Conservation (phyloP, 2,888 invertebrate species). For the Neoitamus cyanurus region DNA sequence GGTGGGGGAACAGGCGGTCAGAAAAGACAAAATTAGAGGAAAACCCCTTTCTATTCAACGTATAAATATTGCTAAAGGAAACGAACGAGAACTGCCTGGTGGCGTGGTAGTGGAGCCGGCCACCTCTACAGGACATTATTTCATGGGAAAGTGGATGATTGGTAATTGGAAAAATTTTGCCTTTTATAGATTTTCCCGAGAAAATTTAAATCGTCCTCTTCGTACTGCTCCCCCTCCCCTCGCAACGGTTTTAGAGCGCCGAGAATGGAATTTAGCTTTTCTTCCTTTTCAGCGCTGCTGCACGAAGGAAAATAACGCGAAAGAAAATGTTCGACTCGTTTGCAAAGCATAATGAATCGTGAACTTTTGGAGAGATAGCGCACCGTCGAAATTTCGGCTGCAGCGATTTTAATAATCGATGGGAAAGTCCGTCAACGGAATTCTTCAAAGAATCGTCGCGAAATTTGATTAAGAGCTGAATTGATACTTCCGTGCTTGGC, state of each 20-base stretch:
- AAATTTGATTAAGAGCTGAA: neutral
- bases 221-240: neutral
- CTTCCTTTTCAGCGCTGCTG: neutral
- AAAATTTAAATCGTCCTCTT: slow-evolving; percentile 34
- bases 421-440: neutral
- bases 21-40: slow-evolving; percentile 48
- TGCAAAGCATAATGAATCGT: slow-evolving; percentile 32
- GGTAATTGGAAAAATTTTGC: slow-evolving; percentile 51
- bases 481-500: neutral
- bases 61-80: slow-evolving; percentile 39
- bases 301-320: neutral
- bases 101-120: slow-evolving; percentile 9
- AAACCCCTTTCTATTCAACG: slow-evolving; percentile 36
- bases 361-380: neutral
- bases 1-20: neutral
- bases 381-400: neutral
- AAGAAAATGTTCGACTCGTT: slow-evolving; percentile 34
- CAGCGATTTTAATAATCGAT: neutral
- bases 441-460: neutral
- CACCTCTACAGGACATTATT: slow-evolving; percentile 51
- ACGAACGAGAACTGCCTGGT: neutral
- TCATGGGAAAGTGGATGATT: slow-evolving; percentile 52
- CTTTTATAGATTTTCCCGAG: slow-evolving; percentile 46
- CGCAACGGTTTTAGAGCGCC: neutral
- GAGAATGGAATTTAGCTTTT: neutral